Base-by-base conservation (phyloP, 2,888 invertebrate species). In the Lepidocyrtoides sp. region DNA sequence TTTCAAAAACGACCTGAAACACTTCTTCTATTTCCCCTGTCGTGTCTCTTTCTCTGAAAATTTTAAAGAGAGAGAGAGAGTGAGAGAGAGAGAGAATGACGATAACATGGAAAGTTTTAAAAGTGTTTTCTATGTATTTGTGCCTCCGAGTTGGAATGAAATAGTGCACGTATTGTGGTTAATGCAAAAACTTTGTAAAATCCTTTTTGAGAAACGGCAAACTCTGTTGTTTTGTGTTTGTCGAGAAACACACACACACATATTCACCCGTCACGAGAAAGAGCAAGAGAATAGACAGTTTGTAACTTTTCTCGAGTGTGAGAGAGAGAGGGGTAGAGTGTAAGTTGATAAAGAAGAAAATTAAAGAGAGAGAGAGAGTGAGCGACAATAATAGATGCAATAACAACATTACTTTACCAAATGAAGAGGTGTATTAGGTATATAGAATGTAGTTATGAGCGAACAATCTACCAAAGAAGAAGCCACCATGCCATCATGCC, bases 181-280 rank as follows among this genome's bases (percentile, higher is more conserved):
- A 84, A 84, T 84, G 84, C 41, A 84, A 72, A 72, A 84, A 84
- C 72, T 84, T 84, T 84, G 84, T 72, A 36, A 84, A 84, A 23
- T 72, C 48, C 23, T 32, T 51, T 69, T 54, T 48, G 69, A 66
- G 51, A 17, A 48, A 51, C 48, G 17, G 32, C 17, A 44, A n/a
- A 44, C 26, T 48, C 14, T 8, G 41, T 41, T 63, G 23, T 60
- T 54, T 26, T 60, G 26, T 60, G 54, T 17, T 77, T 51, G 29
- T 20, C 29, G 79, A 79, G 32, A 75, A 75, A 63, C 41, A 26
- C 29, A 54, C 14, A 44, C 36, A 36, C 3, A 3, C 36, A 36
- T 44, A 44, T 14, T 2, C 44, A 44, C 44, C 8, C 2, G 2
- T 44, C 2, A 44, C 14, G 10, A 44, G n/a, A 51, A 51, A 14